Base-by-base conservation (phyloP, 1,140 invertebrate species). In the Onthophagus taurus region DNA sequence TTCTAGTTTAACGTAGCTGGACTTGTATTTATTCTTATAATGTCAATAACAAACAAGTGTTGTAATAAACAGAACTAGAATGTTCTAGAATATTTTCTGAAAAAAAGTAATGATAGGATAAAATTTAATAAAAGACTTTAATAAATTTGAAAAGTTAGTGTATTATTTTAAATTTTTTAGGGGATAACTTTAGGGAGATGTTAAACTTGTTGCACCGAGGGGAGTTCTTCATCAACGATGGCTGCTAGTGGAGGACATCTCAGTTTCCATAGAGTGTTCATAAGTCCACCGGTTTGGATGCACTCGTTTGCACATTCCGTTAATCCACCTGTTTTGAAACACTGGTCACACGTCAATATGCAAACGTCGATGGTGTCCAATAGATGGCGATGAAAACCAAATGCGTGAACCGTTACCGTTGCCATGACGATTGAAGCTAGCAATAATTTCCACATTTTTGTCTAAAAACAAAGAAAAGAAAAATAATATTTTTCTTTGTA, bases 291-390 rank as follows among this genome's bases (percentile, higher is more conserved):
- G 8, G 48, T 50, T 4, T 35, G 30, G 4, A 61, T 31, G 41
- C 59, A 61, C 29, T 59, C 49, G 35, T 61, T 61, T 12, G 59
- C 59, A 43, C 59, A 61, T 12, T 51, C 44, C 14, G 59, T 5
- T 12, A 59, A 29, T 5, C 31, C 16, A 41, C 47, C 26, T 14
- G 42, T 49, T 26, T 60, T 59, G 39, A 47, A 63, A 37, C 61
- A 63, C 4, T 51, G 42, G 33, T 60, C 58, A 34, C 61, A 63
- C 1, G 44, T 56, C 16, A 63, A 44, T 11, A 63, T 55, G 41
- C 61, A 63, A 16, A 47, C 17, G 38, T 59, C 57, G 3, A 42
- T 49, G 29, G 42, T 23, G 44, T 59, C 54, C 34, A 65, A 9
- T 3, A 16, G 17, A 2, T 16, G 33, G 3, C 13, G 16, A 26